These are phyloP conservation scores for Lathamus discolor DNA, from an alignment of 2,113 vertebrate genomes.

Conservation along the genomic window DNA sequence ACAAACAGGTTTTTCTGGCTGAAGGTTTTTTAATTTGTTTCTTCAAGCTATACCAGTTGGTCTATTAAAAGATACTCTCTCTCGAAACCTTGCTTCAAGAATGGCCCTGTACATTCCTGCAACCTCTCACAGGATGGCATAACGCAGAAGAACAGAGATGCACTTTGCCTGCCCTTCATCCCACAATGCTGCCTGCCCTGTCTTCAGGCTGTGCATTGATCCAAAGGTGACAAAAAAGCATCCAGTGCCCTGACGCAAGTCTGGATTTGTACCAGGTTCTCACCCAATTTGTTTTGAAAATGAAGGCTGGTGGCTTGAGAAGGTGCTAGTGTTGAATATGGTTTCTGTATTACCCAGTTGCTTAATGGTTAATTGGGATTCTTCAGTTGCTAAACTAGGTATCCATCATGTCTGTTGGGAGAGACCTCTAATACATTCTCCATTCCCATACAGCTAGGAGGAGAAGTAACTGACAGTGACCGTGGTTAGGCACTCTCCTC, in stretches of 20 bases:
- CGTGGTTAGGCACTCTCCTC: neutral
- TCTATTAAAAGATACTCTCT: neutral
- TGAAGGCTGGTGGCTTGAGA: neutral
- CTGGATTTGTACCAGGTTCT: neutral
- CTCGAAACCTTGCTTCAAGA: neutral
- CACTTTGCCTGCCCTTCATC: neutral
- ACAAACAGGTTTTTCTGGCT: neutral
- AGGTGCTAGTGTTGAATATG: neutral
- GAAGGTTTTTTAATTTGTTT: neutral
- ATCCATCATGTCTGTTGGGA: neutral
- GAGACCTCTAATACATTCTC: neutral
- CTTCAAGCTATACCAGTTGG: neutral
- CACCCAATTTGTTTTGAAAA: neutral
- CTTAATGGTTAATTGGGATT: neutral
- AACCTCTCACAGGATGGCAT: neutral
- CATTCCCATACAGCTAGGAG: neutral
- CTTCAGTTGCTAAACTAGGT: neutral
- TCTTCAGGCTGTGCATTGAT: accelerated
- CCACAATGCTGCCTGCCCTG: neutral
- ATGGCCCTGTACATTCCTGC: neutral
- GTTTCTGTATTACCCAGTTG: neutral
- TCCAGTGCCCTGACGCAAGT: accelerated
- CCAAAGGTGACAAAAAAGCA: neutral
- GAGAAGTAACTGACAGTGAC: neutral
- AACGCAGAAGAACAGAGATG: neutral